phyloP scores from a whole-genome alignment of 2,113 vertebrate species.

The Psittacula cyanocephala region DNA sequence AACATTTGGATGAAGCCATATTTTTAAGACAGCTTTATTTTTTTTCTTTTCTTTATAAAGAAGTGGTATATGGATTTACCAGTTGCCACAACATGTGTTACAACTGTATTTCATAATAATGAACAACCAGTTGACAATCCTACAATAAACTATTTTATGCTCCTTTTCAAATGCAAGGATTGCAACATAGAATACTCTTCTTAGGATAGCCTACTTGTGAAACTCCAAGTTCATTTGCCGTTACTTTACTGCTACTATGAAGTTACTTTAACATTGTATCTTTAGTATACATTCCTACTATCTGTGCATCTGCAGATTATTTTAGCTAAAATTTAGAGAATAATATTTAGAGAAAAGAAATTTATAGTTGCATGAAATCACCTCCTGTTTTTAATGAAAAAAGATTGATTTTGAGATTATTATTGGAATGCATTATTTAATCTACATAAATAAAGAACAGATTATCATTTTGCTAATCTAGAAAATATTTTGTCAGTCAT shows the following conservation, averaged over 20 bases:
- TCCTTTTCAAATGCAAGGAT: background rate
- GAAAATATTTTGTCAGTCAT: background rate
- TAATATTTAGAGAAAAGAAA: background rate
- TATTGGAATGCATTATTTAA: background rate
- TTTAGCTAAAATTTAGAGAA: background rate
- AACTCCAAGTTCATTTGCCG: background rate
- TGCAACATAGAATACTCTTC: background rate
- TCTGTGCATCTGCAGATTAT: background rate
- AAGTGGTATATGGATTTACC: background rate
- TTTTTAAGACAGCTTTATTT: background rate
- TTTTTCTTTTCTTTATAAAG: background rate
- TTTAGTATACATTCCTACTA: background rate
- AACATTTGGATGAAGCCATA: background rate
- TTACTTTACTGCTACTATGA: background rate
- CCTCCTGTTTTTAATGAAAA: rapidly evolving
- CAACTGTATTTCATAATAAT: background rate
- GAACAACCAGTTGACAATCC: background rate
- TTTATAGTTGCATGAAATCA: background rate
- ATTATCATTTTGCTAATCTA: background rate
- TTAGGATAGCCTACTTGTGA: background rate
- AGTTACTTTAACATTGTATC: background rate
- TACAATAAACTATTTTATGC: background rate
- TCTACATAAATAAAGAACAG: background rate
- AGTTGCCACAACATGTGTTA: background rate
- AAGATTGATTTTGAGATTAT: background rate